Conservation (phyloP, 2,113 vertebrate genomes). For the Scopus umbretta region DNA sequence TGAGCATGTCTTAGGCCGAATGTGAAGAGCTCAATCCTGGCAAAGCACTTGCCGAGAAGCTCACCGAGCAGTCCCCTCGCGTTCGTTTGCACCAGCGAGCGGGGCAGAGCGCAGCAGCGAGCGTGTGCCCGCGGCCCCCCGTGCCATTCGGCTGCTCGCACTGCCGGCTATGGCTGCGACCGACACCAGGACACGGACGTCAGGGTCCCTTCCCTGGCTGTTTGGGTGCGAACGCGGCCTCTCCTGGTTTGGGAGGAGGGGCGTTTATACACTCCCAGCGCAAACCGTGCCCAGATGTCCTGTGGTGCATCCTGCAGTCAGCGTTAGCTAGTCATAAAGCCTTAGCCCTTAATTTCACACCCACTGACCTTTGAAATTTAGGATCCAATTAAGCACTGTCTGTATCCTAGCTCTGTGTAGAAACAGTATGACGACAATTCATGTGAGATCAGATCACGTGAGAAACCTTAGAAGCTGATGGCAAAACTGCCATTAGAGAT, state of each 20-base stretch:
- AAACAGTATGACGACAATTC: neutral
- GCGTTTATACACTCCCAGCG: accelerated
- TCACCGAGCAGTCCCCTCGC: accelerated
- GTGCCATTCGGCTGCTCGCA: accelerated
- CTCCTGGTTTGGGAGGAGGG: neutral
- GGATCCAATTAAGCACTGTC: neutral
- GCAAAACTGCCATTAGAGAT: neutral
- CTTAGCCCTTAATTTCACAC: neutral
- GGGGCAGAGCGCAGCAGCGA: accelerated
- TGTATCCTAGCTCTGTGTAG: neutral
- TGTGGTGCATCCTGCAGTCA: neutral
- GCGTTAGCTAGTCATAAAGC: neutral
- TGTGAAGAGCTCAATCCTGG: neutral
- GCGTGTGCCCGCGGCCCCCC: accelerated
- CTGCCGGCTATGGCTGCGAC: neutral
- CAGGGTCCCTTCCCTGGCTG: neutral
- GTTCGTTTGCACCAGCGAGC: accelerated
- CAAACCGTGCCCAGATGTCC: neutral
- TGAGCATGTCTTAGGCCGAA: neutral
- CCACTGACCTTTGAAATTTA: neutral
- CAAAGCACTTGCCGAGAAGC: neutral
- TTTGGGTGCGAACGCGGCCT: too few relatives aligned
- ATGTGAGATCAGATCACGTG: too few relatives aligned
- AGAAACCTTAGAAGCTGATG: neutral
- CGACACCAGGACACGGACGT: accelerated